Conservation (phyloP, 2,113 vertebrate genomes). For the Rhadina sibilatrix region DNA sequence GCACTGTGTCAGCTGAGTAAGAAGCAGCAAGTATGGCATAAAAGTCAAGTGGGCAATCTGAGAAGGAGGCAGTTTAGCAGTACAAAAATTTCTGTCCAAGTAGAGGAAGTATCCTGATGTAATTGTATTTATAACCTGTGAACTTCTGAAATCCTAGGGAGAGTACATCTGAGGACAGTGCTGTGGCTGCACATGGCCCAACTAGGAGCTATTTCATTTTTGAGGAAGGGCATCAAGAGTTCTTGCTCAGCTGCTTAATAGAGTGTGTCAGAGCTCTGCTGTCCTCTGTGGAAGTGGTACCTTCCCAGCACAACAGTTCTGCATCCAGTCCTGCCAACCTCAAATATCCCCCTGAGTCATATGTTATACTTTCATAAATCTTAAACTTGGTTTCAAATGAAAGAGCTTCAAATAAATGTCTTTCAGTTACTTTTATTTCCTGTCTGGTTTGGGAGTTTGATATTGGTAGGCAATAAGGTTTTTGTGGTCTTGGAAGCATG, state of each 20-base stretch:
- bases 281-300: not conserved
- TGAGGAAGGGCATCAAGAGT: not conserved
- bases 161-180: constrained; percentile 4
- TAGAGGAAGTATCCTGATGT: not conserved
- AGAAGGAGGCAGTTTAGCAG: constrained; percentile 4
- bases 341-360: rapidly evolving
- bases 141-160: not conserved
- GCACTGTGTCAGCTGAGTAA: not conserved
- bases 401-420: not conserved
- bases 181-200: not conserved
- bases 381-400: not conserved
- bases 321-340: not conserved
- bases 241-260: not conserved
- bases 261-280: not conserved
- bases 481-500: not conserved
- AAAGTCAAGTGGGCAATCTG: not conserved
- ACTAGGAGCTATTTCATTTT: not conserved
- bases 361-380: not conserved
- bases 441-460: not conserved
- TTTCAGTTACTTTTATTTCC: not conserved
- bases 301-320: not conserved
- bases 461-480: not conserved
- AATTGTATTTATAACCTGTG: constrained; percentile 17
- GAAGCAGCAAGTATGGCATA: not conserved
- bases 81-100: not conserved